phyloP scores from a whole-genome alignment of 2,797 vertebrate genomes.

The Petrocephalus sullivani region DNA sequence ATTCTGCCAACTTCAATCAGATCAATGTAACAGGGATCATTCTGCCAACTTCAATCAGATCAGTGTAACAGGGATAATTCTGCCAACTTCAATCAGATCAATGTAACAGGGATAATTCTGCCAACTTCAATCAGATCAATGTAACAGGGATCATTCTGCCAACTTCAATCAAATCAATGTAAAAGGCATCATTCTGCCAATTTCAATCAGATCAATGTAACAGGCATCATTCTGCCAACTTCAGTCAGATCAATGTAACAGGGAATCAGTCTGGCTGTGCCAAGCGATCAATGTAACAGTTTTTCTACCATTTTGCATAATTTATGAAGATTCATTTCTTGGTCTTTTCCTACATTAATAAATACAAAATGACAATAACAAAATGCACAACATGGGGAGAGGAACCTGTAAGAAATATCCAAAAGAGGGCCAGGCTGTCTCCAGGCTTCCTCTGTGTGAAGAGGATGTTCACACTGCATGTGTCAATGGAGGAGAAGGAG shows the following conservation, averaged over 20 bases:
- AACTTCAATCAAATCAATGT: not conserved
- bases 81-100: not conserved
- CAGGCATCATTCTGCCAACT: not conserved
- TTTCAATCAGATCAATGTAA: not conserved
- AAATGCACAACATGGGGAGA: not conserved
- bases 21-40: not conserved
- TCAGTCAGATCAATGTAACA: not conserved
- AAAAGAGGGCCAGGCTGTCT: not conserved
- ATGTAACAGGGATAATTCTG: not conserved
- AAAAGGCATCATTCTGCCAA: not conserved
- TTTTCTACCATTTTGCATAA: not conserved
- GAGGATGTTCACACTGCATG: conserved; percentile 12
- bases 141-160: not conserved
- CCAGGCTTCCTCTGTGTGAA: not conserved
- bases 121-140: not conserved
- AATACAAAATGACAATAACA: not conserved
- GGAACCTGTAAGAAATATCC: not conserved
- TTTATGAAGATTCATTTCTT: not conserved
- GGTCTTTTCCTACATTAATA: not conserved
- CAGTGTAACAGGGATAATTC: not conserved
- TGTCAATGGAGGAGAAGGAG: not conserved
- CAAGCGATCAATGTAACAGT: not conserved
- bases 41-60: not conserved
- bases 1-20: not conserved
- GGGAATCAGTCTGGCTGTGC: not conserved